A percentile compares a stretch with the other conserved stretches of the same genome.
These are phyloP conservation scores for Eptatretus atami DNA, from an alignment of 2,797 vertebrate genomes.

Conservation along the genomic window DNA sequence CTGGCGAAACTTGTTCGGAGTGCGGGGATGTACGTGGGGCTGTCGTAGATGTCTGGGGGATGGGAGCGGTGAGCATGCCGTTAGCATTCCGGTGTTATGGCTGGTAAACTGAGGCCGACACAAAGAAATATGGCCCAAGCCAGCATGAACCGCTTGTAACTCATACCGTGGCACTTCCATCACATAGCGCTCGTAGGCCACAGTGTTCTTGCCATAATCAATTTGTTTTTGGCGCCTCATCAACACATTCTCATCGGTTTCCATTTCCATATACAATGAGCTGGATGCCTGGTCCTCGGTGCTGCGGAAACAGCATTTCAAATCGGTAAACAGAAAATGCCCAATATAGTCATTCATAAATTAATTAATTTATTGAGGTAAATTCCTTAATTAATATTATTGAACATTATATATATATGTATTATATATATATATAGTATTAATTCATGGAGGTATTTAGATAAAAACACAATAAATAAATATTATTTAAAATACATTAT, in stretches of 20 bases:
- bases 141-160: not conserved
- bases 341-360: no score
- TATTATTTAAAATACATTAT: no score
- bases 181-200: conserved; percentile 64
- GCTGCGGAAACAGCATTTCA: no score
- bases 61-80: not conserved
- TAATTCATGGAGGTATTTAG: no score
- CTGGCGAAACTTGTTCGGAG: conserved; percentile 87
- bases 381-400: no score
- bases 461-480: no score
- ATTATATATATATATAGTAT: no score
- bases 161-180: conserved; percentile 59
- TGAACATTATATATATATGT: no score
- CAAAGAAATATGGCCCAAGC: not conserved
- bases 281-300: no score
- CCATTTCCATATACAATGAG: conserved; percentile 13
- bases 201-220: conserved; percentile 79
- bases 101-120: not conserved
- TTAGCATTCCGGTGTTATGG: no score
- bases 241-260: conserved; percentile 48
- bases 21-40: conserved; percentile 51
- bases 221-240: conserved; percentile 86
- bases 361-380: no score
- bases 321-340: no score
- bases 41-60: conserved; percentile 34